These are phyloP conservation scores for Zelostemma sp. DNA, from an alignment of 1,140 invertebrate species.

Conservation along the genomic window DNA sequence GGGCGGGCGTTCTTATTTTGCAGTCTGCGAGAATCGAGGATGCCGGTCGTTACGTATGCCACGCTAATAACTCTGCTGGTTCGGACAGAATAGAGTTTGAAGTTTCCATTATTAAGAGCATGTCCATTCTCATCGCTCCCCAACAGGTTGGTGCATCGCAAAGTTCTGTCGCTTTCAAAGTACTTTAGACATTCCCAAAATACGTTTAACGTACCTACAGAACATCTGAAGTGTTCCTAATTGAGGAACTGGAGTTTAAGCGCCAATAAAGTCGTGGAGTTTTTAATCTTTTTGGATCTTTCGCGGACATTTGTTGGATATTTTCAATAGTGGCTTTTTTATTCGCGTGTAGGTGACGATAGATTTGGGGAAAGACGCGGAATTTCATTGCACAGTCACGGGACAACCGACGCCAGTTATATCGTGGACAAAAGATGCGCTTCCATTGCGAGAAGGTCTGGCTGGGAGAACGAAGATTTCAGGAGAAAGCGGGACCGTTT, in stretches of 20 bases:
- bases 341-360: constrained; percentile 71
- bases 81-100: constrained; percentile 87
- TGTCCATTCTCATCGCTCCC: constrained; percentile 65
- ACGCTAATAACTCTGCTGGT: constrained; percentile 89
- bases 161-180: constrained; percentile 8
- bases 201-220: too few species aligned
- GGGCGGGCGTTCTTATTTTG: constrained; percentile 76
- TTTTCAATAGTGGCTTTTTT: not conserved
- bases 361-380: constrained; percentile 84
- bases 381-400: constrained; percentile 87
- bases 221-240: too few species aligned
- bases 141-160: constrained; percentile 68
- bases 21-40: constrained; percentile 79
- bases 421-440: constrained; percentile 87
- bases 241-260: too few species aligned
- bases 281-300: too few species aligned
- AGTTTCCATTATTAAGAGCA: constrained; percentile 74
- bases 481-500: constrained; percentile 58
- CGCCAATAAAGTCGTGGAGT: too few species aligned
- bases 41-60: constrained; percentile 86
- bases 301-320: too few species aligned
- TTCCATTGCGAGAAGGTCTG: constrained; percentile 75
- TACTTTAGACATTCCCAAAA: not conserved
- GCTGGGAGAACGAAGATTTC: constrained; percentile 63
- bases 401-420: constrained; percentile 86